Conservation (phyloP, 2,797 vertebrate species). For the Prunella strophiata region DNA sequence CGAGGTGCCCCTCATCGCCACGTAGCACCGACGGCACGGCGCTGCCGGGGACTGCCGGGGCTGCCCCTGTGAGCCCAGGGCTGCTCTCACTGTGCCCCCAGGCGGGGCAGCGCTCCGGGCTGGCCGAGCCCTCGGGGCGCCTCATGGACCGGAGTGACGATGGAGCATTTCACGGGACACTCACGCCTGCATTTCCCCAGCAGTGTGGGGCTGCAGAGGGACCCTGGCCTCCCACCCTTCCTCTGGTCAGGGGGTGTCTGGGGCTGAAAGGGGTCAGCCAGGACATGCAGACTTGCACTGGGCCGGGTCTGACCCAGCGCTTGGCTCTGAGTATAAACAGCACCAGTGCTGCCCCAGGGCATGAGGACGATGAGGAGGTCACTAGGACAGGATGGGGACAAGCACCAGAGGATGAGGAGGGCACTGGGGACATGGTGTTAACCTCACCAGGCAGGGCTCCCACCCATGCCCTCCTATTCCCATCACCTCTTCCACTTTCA, state of each 20-base stretch:
- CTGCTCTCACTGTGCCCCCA: not conserved
- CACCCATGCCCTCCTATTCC: not conserved
- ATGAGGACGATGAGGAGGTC: rapidly evolving
- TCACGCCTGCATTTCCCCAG: not conserved
- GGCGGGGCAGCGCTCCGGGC: not conserved
- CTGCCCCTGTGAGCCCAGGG: not conserved
- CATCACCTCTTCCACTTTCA: not conserved
- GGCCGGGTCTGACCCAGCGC: not conserved
- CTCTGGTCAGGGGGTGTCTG: not conserved
- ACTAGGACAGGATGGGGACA: not conserved
- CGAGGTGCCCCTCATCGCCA: constrained; percentile 72
- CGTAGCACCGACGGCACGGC: constrained; percentile 11
- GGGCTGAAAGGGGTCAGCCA: not conserved
- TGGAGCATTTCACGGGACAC: not conserved
- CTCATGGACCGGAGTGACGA: rapidly evolving
- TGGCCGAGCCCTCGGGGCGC: not conserved
- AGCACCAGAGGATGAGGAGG: not conserved
- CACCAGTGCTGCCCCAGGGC: not conserved
- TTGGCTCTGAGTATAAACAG: not conserved
- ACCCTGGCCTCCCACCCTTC: not conserved
- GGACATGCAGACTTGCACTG: not conserved
- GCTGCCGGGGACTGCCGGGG: not conserved
- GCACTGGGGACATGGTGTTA: not conserved
- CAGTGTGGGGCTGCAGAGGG: not conserved
- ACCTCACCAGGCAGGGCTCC: not conserved